A percentile compares a stretch with the other conserved stretches of the same genome.
phyloP scores from a whole-genome alignment of 2,888 invertebrate species.

The Sinotaia quadrata region DNA sequence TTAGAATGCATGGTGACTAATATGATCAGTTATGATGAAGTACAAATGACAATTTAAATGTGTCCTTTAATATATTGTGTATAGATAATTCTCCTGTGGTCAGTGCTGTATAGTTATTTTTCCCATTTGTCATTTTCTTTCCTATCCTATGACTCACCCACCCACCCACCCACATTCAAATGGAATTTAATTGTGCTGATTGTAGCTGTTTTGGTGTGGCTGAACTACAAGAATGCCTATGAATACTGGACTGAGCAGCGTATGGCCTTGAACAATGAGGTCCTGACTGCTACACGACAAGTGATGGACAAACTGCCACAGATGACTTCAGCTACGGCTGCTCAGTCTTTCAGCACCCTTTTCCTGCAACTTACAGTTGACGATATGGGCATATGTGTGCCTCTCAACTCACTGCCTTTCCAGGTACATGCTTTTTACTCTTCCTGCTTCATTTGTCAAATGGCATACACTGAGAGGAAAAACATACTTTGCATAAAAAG shows the following conservation, averaged over 20 bases:
- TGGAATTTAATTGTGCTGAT: constrained; percentile 7
- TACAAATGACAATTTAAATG: too few species aligned
- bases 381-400: constrained; percentile 96
- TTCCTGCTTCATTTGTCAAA: too few species aligned
- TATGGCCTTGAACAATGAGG: constrained; percentile 89
- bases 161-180: background rate
- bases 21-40: too few species aligned
- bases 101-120: too few species aligned
- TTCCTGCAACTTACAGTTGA: constrained; percentile 95
- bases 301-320: constrained; percentile 79
- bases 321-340: constrained; percentile 45
- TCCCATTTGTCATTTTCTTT: background rate
- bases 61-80: too few species aligned
- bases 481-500: too few species aligned
- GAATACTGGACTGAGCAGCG: constrained; percentile 99
- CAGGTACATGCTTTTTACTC: too few species aligned
- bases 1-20: too few species aligned
- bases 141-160: background rate
- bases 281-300: constrained; percentile 76
- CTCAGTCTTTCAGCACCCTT: constrained; percentile 81
- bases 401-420: constrained; percentile 83
- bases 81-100: too few species aligned
- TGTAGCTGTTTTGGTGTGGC: constrained; percentile 89
- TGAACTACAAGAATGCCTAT: constrained; percentile 99
- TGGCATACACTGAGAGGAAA: too few species aligned